Evolutionary conservation across 2,888 invertebrate genomes (phyloP).

Genomic region (Callinectes sapidus): DNA sequence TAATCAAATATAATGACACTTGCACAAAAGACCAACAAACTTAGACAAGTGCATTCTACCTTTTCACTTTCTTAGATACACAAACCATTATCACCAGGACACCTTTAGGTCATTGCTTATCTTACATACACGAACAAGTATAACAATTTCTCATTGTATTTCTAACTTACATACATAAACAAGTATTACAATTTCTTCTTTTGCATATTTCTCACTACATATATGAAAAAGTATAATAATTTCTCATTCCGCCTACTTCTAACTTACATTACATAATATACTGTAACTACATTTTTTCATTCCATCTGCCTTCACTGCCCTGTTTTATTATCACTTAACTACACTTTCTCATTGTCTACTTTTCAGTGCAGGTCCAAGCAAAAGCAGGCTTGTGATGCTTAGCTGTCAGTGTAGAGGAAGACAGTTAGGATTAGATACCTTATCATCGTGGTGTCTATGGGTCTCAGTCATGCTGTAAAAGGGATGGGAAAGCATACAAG

Average conservation of each 20-base stretch:
- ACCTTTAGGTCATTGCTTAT: background rate
- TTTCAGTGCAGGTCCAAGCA: background rate
- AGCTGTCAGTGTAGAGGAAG: background rate
- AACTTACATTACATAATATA: too few species aligned
- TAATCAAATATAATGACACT: too few species aligned
- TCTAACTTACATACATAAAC: too few species aligned
- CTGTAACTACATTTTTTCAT: too few species aligned
- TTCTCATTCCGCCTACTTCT: too few species aligned
- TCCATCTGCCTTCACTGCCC: too few species aligned
- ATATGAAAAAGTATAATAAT: too few species aligned
- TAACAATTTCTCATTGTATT: too few species aligned
- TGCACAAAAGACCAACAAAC: background rate
- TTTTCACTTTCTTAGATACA: background rate
- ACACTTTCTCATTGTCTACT: background rate
- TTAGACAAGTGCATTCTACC: background rate
- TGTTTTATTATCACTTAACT: background rate
- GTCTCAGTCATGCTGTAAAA: conserved; percentile 84
- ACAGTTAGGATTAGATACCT: conserved; percentile 76
- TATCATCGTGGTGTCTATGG: conserved; percentile 84
- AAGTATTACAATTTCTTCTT: too few species aligned
- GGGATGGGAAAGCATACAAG: too few species aligned
- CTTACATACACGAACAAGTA: too few species aligned
- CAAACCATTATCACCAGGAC: background rate
- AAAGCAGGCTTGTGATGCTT: background rate
- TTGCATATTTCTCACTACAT: too few species aligned